Percentiles rank a stretch among this genome's conserved stretches.
Evolutionary conservation across 2,113 vertebrate species (phyloP).

Genomic region (Paedocypris sp.): DNA sequence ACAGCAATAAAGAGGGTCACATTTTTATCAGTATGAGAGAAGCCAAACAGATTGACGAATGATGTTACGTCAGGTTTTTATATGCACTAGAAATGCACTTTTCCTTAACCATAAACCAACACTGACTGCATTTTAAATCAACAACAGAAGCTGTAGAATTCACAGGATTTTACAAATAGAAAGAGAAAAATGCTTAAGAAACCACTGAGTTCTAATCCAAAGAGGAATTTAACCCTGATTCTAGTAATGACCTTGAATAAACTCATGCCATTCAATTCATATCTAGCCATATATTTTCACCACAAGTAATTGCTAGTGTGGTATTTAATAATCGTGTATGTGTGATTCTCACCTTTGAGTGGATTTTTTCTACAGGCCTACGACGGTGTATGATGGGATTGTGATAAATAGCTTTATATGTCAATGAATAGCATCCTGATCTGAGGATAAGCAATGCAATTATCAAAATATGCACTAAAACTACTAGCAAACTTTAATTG

Average conservation of each 20-base stretch:
- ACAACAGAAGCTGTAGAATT: no score
- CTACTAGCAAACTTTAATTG: no score
- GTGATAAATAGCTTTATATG: background rate
- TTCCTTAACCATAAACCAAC: no score
- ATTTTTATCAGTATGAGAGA: no score
- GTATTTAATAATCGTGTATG: background rate
- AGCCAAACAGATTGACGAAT: no score
- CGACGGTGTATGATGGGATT: no score
- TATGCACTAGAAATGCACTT: no score
- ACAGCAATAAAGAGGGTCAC: no score
- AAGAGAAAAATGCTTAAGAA: background rate
- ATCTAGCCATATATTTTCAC: background rate
- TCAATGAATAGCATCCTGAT: background rate
- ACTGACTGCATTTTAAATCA: no score
- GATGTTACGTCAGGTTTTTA: no score
- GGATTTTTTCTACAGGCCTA: background rate
- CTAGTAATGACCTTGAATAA: background rate
- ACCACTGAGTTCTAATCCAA: background rate
- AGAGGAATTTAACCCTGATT: background rate
- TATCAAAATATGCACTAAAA: no score
- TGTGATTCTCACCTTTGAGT: conserved; percentile 1
- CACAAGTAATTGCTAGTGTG: conserved; percentile 9
- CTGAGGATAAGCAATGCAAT: background rate
- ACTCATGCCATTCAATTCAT: background rate
- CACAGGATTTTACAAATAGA: background rate